Evolutionary conservation across 2,113 vertebrate genomes (phyloP).

Genomic region (Cryptoleucopteryx plumbea): DNA sequence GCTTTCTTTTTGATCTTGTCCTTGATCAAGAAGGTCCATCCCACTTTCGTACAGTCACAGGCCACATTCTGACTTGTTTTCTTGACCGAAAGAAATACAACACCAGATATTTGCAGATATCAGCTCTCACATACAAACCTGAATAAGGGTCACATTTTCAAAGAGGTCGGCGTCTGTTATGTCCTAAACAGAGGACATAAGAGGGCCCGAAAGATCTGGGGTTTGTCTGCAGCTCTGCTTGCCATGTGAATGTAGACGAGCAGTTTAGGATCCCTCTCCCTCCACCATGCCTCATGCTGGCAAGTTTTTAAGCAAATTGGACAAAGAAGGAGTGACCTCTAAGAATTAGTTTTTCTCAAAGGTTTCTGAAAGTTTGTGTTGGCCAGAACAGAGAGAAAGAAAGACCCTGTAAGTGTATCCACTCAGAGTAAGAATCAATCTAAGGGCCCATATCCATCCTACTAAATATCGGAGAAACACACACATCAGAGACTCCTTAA

Average conservation of each 20-base stretch:
- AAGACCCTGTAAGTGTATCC: background rate
- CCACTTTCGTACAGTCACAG: background rate
- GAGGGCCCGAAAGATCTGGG: background rate
- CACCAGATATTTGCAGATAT: background rate
- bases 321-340: background rate
- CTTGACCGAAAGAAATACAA: background rate
- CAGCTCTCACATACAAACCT: background rate
- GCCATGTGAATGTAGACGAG: fast-evolving
- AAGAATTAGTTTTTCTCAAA: background rate
- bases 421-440: background rate
- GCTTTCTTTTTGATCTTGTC: slow-evolving; percentile 34
- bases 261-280: background rate
- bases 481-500: background rate
- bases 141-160: background rate
- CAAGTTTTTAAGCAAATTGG: background rate
- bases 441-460: too few relatives aligned
- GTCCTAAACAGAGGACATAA: background rate
- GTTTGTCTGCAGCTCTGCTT: background rate
- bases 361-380: background rate
- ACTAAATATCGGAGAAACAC: background rate
- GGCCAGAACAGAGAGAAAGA: background rate
- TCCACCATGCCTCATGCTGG: too few relatives aligned
- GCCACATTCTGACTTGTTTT: background rate
- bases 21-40: slow-evolving; percentile 3
- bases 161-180: background rate